Evolutionary conservation across 30 jellyfish, hydroid and myxozoan genomes (phyloP).

Genomic region (Aurelia aurita): DNA sequence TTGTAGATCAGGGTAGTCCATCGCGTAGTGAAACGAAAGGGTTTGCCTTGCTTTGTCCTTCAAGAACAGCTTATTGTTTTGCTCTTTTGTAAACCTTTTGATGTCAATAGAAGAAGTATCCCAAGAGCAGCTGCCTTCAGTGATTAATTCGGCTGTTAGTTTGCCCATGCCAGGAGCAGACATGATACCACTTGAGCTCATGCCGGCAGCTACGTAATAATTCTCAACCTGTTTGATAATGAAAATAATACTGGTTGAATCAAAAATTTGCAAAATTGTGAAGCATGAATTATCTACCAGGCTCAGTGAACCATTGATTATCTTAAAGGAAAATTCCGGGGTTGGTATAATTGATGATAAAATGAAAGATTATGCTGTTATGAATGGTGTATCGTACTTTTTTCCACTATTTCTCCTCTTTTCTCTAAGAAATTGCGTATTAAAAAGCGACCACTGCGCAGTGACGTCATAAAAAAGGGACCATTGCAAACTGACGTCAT

Average conservation of each 20-base stretch:
- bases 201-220: slow-evolving; percentile 89
- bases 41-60: slow-evolving; percentile 53
- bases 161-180: slow-evolving; percentile 84
- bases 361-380: too few relatives aligned
- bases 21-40: slow-evolving; percentile 48
- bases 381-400: too few relatives aligned
- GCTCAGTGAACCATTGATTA: too few relatives aligned
- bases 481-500: too few relatives aligned
- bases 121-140: slow-evolving; percentile 70
- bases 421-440: too few relatives aligned
- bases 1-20: slow-evolving; percentile 61
- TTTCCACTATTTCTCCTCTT: too few relatives aligned
- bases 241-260: not conserved
- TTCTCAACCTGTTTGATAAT: slow-evolving; percentile 62
- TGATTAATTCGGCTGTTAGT: slow-evolving; percentile 73
- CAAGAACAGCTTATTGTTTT: slow-evolving; percentile 72
- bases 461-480: too few relatives aligned
- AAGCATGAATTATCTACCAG: too few relatives aligned
- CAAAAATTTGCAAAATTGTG: too few relatives aligned
- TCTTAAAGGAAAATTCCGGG: too few relatives aligned
- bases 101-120: slow-evolving; percentile 54
- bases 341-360: too few relatives aligned
- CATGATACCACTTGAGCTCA: slow-evolving; percentile 82
- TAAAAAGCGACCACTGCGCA: too few relatives aligned
- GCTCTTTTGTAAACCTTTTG: slow-evolving; percentile 65